Evolutionary conservation across 2,888 invertebrate species (phyloP).

Genomic region (Gastracanthus pulcherrimus): DNA sequence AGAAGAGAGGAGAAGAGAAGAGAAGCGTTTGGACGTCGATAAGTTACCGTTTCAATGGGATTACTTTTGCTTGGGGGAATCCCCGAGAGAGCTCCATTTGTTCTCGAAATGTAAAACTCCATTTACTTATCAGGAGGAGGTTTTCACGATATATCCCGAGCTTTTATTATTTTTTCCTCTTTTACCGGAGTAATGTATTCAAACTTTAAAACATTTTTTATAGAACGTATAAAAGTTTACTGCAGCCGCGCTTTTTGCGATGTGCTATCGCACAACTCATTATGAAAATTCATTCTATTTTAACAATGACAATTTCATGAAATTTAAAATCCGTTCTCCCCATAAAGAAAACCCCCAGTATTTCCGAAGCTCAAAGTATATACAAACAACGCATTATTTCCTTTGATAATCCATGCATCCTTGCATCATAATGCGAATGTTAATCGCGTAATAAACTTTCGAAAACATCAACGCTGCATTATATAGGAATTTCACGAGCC

Average conservation of each 20-base stretch:
- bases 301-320: no score
- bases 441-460: slow-evolving; percentile 42
- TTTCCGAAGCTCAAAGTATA: no score
- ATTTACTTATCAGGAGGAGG: slow-evolving; percentile 50
- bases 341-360: no score
- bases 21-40: slow-evolving; percentile 50
- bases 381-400: no score
- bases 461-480: slow-evolving; percentile 15
- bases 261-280: no score
- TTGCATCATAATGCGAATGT: slow-evolving; percentile 27
- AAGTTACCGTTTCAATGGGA: slow-evolving; percentile 57
- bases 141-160: slow-evolving; percentile 35
- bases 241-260: neutral
- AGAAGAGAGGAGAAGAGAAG: neutral
- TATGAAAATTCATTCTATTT: no score
- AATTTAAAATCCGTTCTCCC: no score
- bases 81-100: slow-evolving; percentile 53
- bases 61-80: slow-evolving; percentile 54
- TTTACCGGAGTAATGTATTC: neutral
- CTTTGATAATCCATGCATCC: no score
- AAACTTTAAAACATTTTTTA: neutral
- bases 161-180: slow-evolving; percentile 31
- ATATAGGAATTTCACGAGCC: slow-evolving; percentile 40
- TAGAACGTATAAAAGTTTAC: neutral
- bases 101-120: slow-evolving; percentile 57